Evolutionary conservation across 2,888 invertebrate genomes (phyloP).

Genomic region (Lasius platythorax): DNA sequence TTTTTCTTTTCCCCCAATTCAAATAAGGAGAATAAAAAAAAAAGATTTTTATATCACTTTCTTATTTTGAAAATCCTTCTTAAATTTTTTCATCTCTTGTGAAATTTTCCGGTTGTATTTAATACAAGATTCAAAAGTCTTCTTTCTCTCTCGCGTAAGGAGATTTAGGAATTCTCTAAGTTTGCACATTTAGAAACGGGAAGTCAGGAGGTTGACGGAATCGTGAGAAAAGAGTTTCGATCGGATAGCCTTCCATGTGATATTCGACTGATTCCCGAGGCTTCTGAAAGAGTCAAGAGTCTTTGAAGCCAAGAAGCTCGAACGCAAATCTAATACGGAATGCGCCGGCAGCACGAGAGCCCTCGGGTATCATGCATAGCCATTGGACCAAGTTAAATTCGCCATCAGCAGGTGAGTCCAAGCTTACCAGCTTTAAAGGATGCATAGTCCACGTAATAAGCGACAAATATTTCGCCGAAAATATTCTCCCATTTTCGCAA

Average conservation of each 20-base stretch:
- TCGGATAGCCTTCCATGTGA: constrained; percentile 71
- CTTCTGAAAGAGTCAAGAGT: constrained; percentile 66
- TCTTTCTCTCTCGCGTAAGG: constrained; percentile 23
- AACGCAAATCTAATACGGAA: constrained; percentile 69
- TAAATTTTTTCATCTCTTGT: constrained; percentile 37
- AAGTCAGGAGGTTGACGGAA: constrained; percentile 36
- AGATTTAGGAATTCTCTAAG: constrained; percentile 61
- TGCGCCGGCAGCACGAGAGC: constrained; percentile 25
- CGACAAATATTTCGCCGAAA: not conserved
- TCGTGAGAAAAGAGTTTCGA: constrained; percentile 68
- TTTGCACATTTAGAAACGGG: constrained; percentile 46
- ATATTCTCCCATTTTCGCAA: not conserved
- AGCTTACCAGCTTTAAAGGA: constrained; percentile 4
- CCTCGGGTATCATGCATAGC: constrained; percentile 28
- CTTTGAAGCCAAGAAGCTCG: constrained; percentile 63
- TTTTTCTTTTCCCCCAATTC: not conserved
- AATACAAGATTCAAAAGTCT: constrained; percentile 41
- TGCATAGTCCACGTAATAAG: not conserved
- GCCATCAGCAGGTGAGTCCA: not conserved
- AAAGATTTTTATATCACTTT: not conserved
- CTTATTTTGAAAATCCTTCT: constrained; percentile 39
- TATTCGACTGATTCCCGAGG: constrained; percentile 38
- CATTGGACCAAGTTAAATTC: constrained; percentile 44
- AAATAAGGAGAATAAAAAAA: not conserved
- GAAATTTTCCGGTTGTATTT: constrained; percentile 34